These are phyloP conservation scores for Nothocercus julius DNA, from an alignment of 2,113 vertebrate species.

Conservation along the genomic window DNA sequence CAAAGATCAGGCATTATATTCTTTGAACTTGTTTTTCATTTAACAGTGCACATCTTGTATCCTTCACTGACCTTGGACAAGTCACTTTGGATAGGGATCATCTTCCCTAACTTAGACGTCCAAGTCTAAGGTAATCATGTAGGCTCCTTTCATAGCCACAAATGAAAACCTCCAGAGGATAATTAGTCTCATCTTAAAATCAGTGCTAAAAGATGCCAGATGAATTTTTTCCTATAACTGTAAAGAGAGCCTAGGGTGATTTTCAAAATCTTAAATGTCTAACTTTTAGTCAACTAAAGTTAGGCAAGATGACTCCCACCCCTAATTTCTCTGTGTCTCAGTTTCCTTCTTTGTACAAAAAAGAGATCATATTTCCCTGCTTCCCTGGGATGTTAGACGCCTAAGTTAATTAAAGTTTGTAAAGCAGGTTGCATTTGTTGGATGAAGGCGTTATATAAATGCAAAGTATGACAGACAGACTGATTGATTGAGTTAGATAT, in stretches of 20 bases:
- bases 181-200: neutral
- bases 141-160: neutral
- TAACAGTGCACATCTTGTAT: neutral
- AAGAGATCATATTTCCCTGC: neutral
- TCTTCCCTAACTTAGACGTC: neutral
- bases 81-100: neutral
- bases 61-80: neutral
- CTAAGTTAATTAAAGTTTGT: slow-evolving; percentile 28
- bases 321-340: neutral
- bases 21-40: neutral
- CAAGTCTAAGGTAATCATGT: neutral
- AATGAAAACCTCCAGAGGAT: neutral
- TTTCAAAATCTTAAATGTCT: neutral
- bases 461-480: slow-evolving; percentile 21
- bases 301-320: neutral
- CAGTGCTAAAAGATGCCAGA: neutral
- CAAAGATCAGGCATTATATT: neutral
- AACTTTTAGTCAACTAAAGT: neutral
- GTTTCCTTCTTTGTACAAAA: neutral
- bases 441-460: slow-evolving; percentile 21
- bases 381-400: neutral
- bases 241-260: neutral
- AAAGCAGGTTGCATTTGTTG: slow-evolving; percentile 34
- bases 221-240: neutral
- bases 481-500: slow-evolving; percentile 40